Evolutionary conservation across 2,888 invertebrate genomes (phyloP), one percentile per base, ranked within the genome.

Genomic region (Melieria omissa): DNA sequence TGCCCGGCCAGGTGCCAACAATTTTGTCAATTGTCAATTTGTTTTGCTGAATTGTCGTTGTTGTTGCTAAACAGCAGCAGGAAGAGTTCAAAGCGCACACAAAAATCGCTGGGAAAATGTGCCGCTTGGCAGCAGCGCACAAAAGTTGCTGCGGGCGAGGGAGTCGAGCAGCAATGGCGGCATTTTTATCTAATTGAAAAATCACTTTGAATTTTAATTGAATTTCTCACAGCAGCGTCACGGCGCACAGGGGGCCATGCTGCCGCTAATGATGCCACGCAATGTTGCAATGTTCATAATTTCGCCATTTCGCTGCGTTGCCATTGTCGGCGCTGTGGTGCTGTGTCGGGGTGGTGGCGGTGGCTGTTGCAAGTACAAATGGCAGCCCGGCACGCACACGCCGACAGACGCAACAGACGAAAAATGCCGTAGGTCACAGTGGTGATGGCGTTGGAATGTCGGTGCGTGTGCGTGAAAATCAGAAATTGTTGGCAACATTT

Each of bases 1-100:
- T 74, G 74, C 75, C 74, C 75, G 76, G 76, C 77, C 78, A 78
- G 78, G 77, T 78, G 76, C 77, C 76, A 76, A 75, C 76, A 77
- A 78, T 78, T 77, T 78, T 69, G 74, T 73, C 77, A 76, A 78
- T 78, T 69, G 74, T 74, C 77, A 76, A 78, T 78, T 78, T 75
- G 77, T 73, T 75, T 73, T 77, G 78, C 76, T 76, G 72, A 74
- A 44, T 45, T 14, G 7, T 65, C 61, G 45, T 49, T 47, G 62
- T 67, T 58, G 66, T 58, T 61, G 67, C 67, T 44, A 61, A n/a
- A 14, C 52, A 47, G 47, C 44, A 68, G 29, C 54, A 45, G 46
- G 69, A 55, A 69, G 55, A 52, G 8, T 14, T 58, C 4, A 14
- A 29, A 47, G 41, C 10, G 5, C 42, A 47, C 2, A 1, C 47